phyloP scores from a whole-genome alignment of 2,113 vertebrate species.

The Xiphophorus couchianus region DNA sequence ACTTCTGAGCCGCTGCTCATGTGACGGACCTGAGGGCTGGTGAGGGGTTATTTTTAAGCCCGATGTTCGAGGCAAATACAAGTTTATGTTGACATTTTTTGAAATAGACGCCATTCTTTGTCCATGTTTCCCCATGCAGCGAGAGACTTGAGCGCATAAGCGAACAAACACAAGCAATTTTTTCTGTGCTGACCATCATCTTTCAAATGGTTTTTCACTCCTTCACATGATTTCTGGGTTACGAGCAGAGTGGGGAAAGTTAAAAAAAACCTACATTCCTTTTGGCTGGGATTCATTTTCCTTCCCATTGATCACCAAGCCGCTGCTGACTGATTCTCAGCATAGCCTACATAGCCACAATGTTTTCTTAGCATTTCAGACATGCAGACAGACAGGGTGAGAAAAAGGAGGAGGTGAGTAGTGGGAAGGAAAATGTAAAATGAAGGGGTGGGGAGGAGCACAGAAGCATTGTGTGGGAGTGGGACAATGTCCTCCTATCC shows the following conservation, averaged over 20 bases:
- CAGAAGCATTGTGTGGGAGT: conserved; percentile 3
- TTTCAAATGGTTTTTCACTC: conserved; percentile 57
- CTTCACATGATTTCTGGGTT: conserved; percentile 46
- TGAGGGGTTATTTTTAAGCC: conserved; percentile 13
- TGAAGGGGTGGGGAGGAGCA: conserved; percentile 3
- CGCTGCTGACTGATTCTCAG: conserved; percentile 74
- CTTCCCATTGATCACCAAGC: conserved; percentile 78
- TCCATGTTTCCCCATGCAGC: not conserved
- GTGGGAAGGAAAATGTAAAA: conserved; percentile 36
- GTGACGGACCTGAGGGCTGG: conserved; percentile 22
- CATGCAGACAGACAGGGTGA: conserved; percentile 64
- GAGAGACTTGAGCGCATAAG: not conserved
- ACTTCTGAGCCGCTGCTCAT: conserved; percentile 50
- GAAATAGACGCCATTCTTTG: not conserved
- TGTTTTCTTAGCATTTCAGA: conserved; percentile 77
- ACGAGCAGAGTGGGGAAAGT: conserved; percentile 53
- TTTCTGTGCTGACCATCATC: conserved; percentile 23
- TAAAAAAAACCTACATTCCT: conserved; percentile 75
- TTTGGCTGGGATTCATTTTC: conserved; percentile 76
- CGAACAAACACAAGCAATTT: not conserved
- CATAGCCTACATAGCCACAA: conserved; percentile 68
- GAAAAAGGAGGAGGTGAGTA: conserved; percentile 52
- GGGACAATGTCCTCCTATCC: not conserved
- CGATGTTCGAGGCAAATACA: conserved; percentile 54
- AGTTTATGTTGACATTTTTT: not conserved